These are phyloP conservation scores for Promerops cafer DNA, from an alignment of 2,113 vertebrate species.

Conservation along the genomic window DNA sequence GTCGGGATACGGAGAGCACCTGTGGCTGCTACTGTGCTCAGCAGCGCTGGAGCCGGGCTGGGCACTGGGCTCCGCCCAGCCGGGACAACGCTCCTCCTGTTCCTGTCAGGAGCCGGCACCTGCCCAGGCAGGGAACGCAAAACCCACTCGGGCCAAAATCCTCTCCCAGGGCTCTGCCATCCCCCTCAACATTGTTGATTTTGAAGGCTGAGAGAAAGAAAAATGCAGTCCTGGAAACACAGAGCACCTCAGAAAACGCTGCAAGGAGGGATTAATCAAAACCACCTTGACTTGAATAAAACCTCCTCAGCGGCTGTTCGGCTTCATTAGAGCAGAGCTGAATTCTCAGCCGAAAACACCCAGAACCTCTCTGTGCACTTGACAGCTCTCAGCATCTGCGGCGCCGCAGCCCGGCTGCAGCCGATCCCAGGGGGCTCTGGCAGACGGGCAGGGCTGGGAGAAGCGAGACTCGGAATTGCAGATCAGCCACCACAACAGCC, in stretches of 20 bases:
- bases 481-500: background rate
- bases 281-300: background rate
- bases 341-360: background rate
- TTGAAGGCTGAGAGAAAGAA: background rate
- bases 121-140: background rate
- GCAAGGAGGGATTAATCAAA: background rate
- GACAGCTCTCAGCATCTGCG: background rate
- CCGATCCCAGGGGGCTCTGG: background rate
- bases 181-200: background rate
- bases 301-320: background rate
- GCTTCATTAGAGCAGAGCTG: background rate
- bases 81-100: accelerated
- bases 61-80: background rate
- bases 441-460: background rate
- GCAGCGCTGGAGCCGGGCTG: background rate
- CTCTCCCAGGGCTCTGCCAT: background rate
- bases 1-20: background rate
- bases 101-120: background rate
- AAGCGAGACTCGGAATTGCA: background rate
- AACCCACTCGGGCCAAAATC: background rate
- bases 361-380: background rate
- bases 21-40: background rate
- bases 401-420: background rate
- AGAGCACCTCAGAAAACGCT: background rate
- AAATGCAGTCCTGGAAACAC: background rate